Evolutionary conservation across 2,113 vertebrate species (phyloP).

Genomic region (Rhea pennata): DNA sequence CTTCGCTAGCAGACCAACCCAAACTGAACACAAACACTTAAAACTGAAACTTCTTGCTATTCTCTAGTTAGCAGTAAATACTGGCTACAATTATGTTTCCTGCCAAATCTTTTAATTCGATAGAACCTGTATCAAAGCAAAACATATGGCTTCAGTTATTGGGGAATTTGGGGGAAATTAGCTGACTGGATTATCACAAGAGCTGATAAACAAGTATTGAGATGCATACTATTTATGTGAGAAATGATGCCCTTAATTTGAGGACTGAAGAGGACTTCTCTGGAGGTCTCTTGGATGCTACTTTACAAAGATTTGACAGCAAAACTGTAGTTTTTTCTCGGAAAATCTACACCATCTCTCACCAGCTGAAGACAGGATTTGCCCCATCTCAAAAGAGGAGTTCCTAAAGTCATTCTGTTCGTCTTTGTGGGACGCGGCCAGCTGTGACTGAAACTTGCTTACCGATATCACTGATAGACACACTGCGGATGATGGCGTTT

Average conservation of each 20-base stretch:
- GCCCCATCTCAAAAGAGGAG: not conserved
- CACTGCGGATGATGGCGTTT: not conserved
- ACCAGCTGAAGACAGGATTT: not conserved
- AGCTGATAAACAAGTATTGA: not conserved
- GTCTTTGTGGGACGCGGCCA: not conserved
- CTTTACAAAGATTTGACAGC: not conserved
- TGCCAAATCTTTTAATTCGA: not conserved
- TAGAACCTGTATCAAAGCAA: conserved; percentile 6
- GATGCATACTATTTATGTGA: not conserved
- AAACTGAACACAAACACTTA: not conserved
- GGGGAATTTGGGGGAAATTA: not conserved
- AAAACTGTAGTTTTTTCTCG: not conserved
- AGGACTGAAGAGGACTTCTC: not conserved
- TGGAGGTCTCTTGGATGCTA: not conserved
- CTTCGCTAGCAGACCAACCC: not conserved
- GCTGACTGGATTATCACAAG: not conserved
- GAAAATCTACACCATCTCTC: not conserved
- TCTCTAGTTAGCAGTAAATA: not conserved
- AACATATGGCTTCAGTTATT: not conserved
- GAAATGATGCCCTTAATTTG: not conserved
- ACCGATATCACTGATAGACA: not conserved
- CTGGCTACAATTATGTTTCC: not conserved
- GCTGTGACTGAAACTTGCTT: not conserved
- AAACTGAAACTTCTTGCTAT: not conserved
- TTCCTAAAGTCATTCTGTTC: not conserved